Base-by-base conservation (phyloP, 2,797 vertebrate species). In the Oreochromis mossambicus region DNA sequence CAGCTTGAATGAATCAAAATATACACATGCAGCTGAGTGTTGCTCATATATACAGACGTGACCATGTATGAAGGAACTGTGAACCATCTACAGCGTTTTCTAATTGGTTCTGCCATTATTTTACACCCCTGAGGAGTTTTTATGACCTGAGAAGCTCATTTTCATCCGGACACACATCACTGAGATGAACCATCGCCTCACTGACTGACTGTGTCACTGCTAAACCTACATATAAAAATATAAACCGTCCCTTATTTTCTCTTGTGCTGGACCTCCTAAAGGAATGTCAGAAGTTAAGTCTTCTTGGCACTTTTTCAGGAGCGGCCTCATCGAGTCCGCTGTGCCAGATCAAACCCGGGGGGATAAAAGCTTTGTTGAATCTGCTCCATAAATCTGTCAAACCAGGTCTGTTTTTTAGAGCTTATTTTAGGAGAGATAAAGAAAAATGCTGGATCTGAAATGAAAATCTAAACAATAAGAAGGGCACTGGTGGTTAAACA, bases 71-170 rank as follows among this genome's bases (percentile, higher is more conserved):
- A 73, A 56, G 48, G 56, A 75, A 58, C 52, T 80, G 15, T 73
- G 43, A 55, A 80, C n/a, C 13, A 83, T 79, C 73, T 77, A 78
- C 86, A 79, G 84, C n/a, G 8, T 17, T 58, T 77, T 58, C 58
- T 84, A 80, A 58, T 55, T 43, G 79, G 66, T 48, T 9, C 79
- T 13, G 84, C 79, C 81, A 7, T 83, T 84, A 87, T 83, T 81
- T 85, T 88, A 92, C 92, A 91, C 32, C 86, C 95, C 94, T 96
- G 95, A 96, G 95, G 91, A 91, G 84, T 84, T 91, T 63, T 41
- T 1, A 75, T 75, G 89, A 93, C 95, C 95, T 95, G 95, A 96
- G 94, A 89, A 78, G 83, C 83, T 56, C 4, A 3, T 83, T 83
- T 87, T 77, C 61, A 81, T 38, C 80, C 11, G 3, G 70, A 79